These are phyloP conservation scores for Drosophila sucinea DNA, from an alignment of 1,140 invertebrate species.

Conservation along the genomic window DNA sequence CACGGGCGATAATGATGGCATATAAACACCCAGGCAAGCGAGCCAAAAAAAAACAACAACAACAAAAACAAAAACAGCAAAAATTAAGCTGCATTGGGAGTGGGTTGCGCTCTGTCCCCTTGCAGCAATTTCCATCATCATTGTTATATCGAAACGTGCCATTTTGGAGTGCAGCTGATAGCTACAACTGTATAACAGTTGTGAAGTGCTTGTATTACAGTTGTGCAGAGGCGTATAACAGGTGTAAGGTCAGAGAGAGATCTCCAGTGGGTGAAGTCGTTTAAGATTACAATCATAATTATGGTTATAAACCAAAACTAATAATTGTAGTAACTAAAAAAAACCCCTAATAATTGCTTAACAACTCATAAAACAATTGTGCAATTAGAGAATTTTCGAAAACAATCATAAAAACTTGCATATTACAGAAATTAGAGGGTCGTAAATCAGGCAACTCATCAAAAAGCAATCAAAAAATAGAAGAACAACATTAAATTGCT, in stretches of 20 bases:
- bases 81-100: conserved; percentile 37
- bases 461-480: too few species aligned
- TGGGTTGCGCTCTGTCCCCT: neutral
- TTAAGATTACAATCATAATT: neutral
- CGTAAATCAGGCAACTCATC: too few species aligned
- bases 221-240: neutral
- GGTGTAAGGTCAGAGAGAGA: neutral
- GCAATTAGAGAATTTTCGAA: too few species aligned
- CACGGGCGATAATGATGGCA: conserved; percentile 59
- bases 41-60: conserved; percentile 28
- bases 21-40: conserved; percentile 38
- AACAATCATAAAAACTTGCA: neutral
- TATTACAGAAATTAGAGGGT: neutral
- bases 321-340: too few species aligned
- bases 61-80: conserved; percentile 15
- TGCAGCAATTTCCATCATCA: conserved; percentile 10
- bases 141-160: conserved; percentile 5
- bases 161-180: neutral
- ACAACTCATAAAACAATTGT: too few species aligned
- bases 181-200: neutral
- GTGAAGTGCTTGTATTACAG: neutral
- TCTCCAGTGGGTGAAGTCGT: neutral
- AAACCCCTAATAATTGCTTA: too few species aligned
- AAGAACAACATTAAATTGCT: too few species aligned
- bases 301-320: too few species aligned